Evolutionary conservation across 2,797 vertebrate genomes (phyloP), one percentile per base, ranked within the genome.

Genomic region (Zonotrichia albicollis): DNA sequence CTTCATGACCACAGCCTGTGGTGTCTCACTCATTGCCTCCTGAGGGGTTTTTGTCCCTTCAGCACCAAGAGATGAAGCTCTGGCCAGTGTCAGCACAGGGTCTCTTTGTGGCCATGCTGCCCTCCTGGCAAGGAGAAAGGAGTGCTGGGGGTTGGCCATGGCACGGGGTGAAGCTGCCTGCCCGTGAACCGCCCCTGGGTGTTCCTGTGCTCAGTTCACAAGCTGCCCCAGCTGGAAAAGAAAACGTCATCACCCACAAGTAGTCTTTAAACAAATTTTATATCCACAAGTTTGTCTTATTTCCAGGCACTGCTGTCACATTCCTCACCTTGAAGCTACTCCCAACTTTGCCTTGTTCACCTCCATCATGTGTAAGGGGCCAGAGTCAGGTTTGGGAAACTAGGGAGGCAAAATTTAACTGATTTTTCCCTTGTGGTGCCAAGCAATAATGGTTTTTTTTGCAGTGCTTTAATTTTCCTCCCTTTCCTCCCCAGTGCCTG

Each of bases 321-420:
- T n/a, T 54, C 50, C 15, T 66, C 13, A 13, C 32, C 16, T 50
- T 20, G 19, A 87, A 87, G 30, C 32, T 57, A 36, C 27, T 73
- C 27, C 16, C 45, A 29, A 13, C 12, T 88, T 62, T 29, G 16
- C 34, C 7, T 62, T 46, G 11, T 34, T n/a, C 12, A 16, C 7
- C 11, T 57, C 21, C 0, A 0, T 25, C 3, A 1, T 3, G 6
- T 15, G 8, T 53, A n/a, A 54, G 18, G 6, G 30, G 36, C 25
- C 14, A 40, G 22, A 34, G 17, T 7, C 13, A 27, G 40, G 29
- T 84, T 54, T 55, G 25, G 46, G 26, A 13, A 50, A 16, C 14
- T 26, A 64, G 14, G 7, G 29, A 11, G 23, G 5, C 9, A 51
- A 50, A 71, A n/a, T 57, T 30, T 12, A 32, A 71, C 18, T 4